Evolutionary conservation across 2,797 vertebrate species (phyloP), one percentile per base, ranked within the genome.

Genomic region (Girardinus metallicus): DNA sequence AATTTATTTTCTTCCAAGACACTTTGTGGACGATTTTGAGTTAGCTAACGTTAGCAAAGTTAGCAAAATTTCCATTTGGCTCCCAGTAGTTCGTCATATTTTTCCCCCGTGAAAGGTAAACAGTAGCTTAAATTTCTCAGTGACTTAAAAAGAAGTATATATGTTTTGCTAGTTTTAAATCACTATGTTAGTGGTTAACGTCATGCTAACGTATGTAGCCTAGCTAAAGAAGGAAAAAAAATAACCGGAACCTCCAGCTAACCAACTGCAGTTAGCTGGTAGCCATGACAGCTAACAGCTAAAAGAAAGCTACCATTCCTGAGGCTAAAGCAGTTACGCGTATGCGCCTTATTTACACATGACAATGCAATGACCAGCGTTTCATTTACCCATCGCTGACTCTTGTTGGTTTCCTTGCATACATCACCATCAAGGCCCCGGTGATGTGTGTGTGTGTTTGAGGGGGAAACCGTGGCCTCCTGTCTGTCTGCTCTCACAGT

Each of bases 401-500:
- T 98, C 97, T 98, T 96, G 98, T 91, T 96, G 97, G 98, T 98
- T 99, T 99, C 98, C 98, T 98, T 96, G 97, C 97, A 99, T 99
- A 98, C 98, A 99, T 99, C 97, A 99, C 98, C 98, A 98, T 99
- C 97, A 99, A 99, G 97, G 97, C 98, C 96, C 97, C 96, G 95
- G 94, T 97, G 96, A 97, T 97, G 97, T 96, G 96, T 96, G 96
- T 96, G 88, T 92, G 89, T 89, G 94, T 95, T 95, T 96, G 95
- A 95, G 95, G 94, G 95, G 94, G 93, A 94, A 71, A 94, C 94
- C 92, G 92, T 92, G 92, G 93, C 93, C 93, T 94, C 89, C 91
- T 87, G 89, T 91, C 88, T 85, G 82, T 82, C 85, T 86, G 87
- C 77, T 89, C 77, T 88, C 81, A 71, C 83, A 77, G 29, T 80